Evolutionary conservation across 2,113 vertebrate genomes (phyloP), one percentile per base, ranked within the genome.

Genomic region (Cyrtonyx montezumae): DNA sequence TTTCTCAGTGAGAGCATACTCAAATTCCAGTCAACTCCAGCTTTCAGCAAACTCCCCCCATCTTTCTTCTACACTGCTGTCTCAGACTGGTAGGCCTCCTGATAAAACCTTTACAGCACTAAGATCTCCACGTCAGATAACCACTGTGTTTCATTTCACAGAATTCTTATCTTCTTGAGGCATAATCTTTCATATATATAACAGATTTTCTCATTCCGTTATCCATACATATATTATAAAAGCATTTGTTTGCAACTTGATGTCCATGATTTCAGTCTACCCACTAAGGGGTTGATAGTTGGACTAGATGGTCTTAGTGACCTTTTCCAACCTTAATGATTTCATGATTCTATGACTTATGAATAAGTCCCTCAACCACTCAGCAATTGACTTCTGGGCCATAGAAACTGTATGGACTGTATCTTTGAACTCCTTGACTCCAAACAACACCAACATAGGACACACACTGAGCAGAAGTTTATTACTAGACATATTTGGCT

Each of bases 161-260:
- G 48, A 15, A 32, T 19, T 17, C 17, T 56, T 56, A 18, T 32
- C 30, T 78, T 80, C 8, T 32, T 59, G 61, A 80, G 14, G 28
- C 11, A 67, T 0, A n/a, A 58, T 71, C 19, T 79, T 53, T 83
- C 18, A 11, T 8, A 19, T 51, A 88, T 78, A 40, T 6, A 4
- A 46, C 56, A 51, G 30, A 85, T 89, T 46, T 71, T 6, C 4
- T 59, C 34, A 37, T 34, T 23, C 34, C 70, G 17, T 13, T 36
- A 67, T 1, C 1, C 13, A 34, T 11, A n/a, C 6, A 46, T 6
- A 18, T 1, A 11, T 11, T 13, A 30, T 37, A 36, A 85, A 58
- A 79, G 25, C 1, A 37, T 30, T 65, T 70, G 19, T 40, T 75
- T 23, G 17, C 11, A 58, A 2, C 5, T 51, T 28, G 13, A 53